Base-by-base conservation (phyloP, 2,888 invertebrate species). In the Drosophila multiciliata region DNA sequence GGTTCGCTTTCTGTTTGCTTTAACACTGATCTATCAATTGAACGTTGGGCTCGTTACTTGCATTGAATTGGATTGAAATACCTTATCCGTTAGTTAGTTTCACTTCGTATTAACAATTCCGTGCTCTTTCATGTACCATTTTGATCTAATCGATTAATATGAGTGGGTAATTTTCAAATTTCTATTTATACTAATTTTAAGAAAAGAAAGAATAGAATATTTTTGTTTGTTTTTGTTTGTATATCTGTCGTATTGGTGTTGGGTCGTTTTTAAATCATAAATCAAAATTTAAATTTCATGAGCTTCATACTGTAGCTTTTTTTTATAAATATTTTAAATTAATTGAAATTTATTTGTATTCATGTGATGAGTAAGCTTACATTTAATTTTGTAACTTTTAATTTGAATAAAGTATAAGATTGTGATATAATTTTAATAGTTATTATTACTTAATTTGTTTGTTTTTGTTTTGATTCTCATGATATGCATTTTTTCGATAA, bases 11-110 rank as follows among this genome's bases (percentile, higher is more conserved):
- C 23, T n/a, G 38, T 36, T 75, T 68, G n/a, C 35, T 29, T n/a
- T 29, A 42, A 29, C 11, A 32, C 36, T 59, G 69, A 50, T 63
- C 52, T 53, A 36, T 23, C 38, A 33, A 35, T 66, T 50, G 54
- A 76, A 80, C 82, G 76, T 80, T 85, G 85, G 85, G 88, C 75
- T 82, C 69, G 73, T 77, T 76, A 60, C 62, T 69, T 50, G 58
- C 61, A 50, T 49, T 66, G 33, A 67, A 54, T 66, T 61, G 61
- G 58, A 65, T 49, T 62, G 65, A 61, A 62, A 55, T 65, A 50
- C 50, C 42, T 52, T 32, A 26, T 20, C 26, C 32, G 40, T 70
- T 70, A 74, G 68, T 64, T 74, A 68, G 53, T 64, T 79, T 55
- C 45, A 53, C 52, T 61, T 71, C 57, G 50, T 63, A 53, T 71